Conservation (phyloP, 2,888 invertebrate genomes). For the Euspilapteryx auroguttella region DNA sequence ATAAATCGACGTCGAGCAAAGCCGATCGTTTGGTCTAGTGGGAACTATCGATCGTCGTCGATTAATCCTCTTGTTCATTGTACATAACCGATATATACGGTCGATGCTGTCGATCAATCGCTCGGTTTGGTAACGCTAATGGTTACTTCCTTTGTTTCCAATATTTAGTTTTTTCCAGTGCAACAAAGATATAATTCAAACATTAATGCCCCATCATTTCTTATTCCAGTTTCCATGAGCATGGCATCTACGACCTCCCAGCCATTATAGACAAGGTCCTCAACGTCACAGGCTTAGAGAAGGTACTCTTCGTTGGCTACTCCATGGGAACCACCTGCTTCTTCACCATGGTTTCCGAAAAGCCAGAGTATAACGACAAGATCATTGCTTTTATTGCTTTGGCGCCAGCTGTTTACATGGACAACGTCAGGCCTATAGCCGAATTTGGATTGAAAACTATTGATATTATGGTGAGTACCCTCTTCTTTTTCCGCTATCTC, state of each 20-base stretch:
- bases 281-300: slow-evolving; percentile 30
- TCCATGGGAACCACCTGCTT: slow-evolving; percentile 62
- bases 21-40: no score
- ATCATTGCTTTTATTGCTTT: slow-evolving; percentile 49
- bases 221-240: slow-evolving; percentile 56
- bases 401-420: slow-evolving; percentile 54
- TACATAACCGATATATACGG: no score
- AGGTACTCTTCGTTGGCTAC: slow-evolving; percentile 58
- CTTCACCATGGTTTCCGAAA: slow-evolving; percentile 55
- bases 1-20: no score
- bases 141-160: no score
- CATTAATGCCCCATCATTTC: not conserved
- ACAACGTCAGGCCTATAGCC: slow-evolving; percentile 19
- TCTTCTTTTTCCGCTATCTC: no score
- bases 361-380: slow-evolving; percentile 57
- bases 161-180: no score
- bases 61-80: no score
- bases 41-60: no score
- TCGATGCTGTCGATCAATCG: no score
- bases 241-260: slow-evolving; percentile 60
- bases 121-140: no score
- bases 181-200: no score
- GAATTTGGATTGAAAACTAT: slow-evolving; percentile 18
- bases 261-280: slow-evolving; percentile 55
- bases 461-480: slow-evolving; percentile 27